Evolutionary conservation across 2,888 invertebrate genomes (phyloP), one percentile per base, ranked within the genome.

Genomic region (Trachelus stipa): DNA sequence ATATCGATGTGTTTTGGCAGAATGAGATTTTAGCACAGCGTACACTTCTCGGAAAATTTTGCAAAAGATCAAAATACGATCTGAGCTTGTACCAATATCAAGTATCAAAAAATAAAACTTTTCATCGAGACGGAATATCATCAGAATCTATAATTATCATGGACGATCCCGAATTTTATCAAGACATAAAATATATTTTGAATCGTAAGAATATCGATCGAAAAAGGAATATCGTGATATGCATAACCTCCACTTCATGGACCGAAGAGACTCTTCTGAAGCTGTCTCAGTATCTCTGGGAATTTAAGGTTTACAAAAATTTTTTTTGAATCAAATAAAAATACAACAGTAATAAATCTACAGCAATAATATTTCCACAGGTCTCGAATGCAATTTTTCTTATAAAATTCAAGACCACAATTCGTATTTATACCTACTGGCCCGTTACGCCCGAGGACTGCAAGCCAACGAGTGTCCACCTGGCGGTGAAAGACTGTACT

Each of bases 211-310:
- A 12, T 12, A 30, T 76, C 12, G 56, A 73, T 76, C 76, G 73
- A 15, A 76, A 76, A 31, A 73, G 56, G 35, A 76, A 76, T 68
- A 73, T 76, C 40, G 73, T 76, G 1, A 73, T 76, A n/a, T 73
- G 76, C 40, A 33, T 76, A 31, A 40, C 73, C 23, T 56, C 76
- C 56, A 33, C 9, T 23, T 11, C 68, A 1, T 76, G 76, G 73
- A 76, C 56, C 30, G 73, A 76, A 23, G 33, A 76, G 23, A 11
- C 30, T 34, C 40, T 76, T 11, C 30, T 76, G 11, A 40, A 40
- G 40, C 15, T 40, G 40, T 40, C 40, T 40, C 40, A 1, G 15
- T 40, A 40, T 40, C 40, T 40, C 40, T 40, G 40, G 40, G 4
- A 40, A 40, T 40, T 40, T 40, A 15, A 15, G 40, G 40, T 40